These are phyloP conservation scores for Mellilla xanthometata DNA, from an alignment of 2,888 invertebrate species.

Conservation along the genomic window DNA sequence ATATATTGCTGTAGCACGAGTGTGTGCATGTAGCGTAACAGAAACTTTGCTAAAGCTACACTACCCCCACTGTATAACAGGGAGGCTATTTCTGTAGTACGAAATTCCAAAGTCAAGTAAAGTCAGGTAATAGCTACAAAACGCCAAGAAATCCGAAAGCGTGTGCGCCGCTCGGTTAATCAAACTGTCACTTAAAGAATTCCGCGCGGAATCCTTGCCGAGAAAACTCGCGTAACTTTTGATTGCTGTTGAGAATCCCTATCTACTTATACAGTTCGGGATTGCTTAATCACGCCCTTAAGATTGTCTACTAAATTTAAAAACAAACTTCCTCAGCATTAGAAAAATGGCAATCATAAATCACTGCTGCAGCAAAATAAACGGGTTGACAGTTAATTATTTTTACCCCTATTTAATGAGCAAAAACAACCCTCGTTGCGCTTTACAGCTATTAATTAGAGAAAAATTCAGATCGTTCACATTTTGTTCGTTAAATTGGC, in stretches of 20 bases:
- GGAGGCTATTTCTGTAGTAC: conserved; percentile 34
- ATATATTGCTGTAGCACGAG: no score
- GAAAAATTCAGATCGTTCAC: conserved; percentile 80
- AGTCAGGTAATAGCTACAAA: conserved; percentile 63
- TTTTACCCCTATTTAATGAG: conserved; percentile 60
- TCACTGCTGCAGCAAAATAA: conserved; percentile 53
- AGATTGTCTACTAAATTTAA: conserved; percentile 37
- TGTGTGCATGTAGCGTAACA: background rate
- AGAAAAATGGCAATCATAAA: conserved; percentile 17
- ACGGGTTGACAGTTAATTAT: conserved; percentile 59
- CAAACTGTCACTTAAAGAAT: conserved; percentile 83
- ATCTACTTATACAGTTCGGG: conserved; percentile 69
- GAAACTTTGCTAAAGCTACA: background rate
- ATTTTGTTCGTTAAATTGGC: conserved; percentile 79
- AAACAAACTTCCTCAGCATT: conserved; percentile 26
- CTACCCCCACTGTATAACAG: background rate
- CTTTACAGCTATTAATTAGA: conserved; percentile 76
- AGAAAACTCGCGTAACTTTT: conserved; percentile 79
- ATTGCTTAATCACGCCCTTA: conserved; percentile 70
- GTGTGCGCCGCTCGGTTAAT: conserved; percentile 80
- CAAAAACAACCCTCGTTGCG: conserved; percentile 59
- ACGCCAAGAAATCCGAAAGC: conserved; percentile 72
- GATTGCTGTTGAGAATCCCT: conserved; percentile 73
- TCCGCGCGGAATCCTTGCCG: conserved; percentile 75
- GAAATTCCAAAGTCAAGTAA: conserved; percentile 55